Conservation (phyloP, 37 sponge, comb jelly and placozoan genomes). For the Theonella swinhoei region DNA sequence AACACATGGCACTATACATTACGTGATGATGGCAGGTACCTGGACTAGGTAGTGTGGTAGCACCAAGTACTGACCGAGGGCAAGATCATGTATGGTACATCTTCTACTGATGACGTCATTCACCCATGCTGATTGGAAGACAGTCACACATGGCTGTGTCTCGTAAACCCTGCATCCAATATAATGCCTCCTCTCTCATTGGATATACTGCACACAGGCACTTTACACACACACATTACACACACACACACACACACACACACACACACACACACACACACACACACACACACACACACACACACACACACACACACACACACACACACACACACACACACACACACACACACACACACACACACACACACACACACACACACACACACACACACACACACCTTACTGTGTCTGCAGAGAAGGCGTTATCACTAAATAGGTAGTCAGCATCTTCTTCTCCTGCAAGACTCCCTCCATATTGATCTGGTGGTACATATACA, state of each 20-base stretch:
- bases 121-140: conserved; percentile 50
- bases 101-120: conserved; percentile 10
- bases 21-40: no score
- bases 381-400: background rate
- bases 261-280: no score
- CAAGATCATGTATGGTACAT: conserved; percentile 2
- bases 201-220: no score
- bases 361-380: background rate
- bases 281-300: no score
- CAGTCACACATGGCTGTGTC: conserved; percentile 2
- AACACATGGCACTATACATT: no score
- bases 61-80: conserved; percentile 35
- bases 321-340: no score
- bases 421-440: conserved; percentile 62
- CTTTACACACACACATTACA: no score
- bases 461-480: conserved; percentile 37
- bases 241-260: no score
- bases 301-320: no score
- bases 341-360: no score
- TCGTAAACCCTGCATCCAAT: conserved; percentile 47
- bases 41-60: conserved; percentile 5
- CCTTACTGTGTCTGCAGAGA: conserved; percentile 49
- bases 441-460: conserved; percentile 31
- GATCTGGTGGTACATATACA: conserved; percentile 4
- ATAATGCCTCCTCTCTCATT: no score